Percentiles rank a stretch among this genome's conserved stretches.
phyloP scores from a whole-genome alignment of 1,140 invertebrate genomes.

The Daktulosphaira vitifoliae region DNA sequence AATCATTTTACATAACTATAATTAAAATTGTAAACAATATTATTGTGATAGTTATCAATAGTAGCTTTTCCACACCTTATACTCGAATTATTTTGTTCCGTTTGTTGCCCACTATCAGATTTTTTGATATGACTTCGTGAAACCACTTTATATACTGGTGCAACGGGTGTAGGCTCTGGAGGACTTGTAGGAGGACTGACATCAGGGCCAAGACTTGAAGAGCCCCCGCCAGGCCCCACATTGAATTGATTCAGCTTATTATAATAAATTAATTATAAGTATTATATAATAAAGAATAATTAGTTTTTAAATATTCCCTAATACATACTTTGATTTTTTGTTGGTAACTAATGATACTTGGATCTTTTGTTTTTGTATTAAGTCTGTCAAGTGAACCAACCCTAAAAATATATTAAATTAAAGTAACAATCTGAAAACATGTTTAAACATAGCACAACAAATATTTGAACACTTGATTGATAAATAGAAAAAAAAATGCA shows the following conservation, averaged over 20 bases:
- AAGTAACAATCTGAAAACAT: too few species aligned
- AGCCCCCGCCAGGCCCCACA: conserved; percentile 27
- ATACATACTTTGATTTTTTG: conserved; percentile 12
- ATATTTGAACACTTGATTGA: too few species aligned
- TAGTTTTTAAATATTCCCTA: neutral
- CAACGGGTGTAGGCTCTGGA: conserved; percentile 37
- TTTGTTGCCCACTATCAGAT: conserved; percentile 52
- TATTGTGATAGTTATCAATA: too few species aligned
- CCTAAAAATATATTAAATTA: neutral
- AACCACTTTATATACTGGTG: conserved; percentile 47
- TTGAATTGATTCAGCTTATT: conserved; percentile 27
- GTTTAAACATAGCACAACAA: too few species aligned
- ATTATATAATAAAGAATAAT: neutral
- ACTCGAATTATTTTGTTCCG: conserved; percentile 42
- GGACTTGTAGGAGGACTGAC: conserved; percentile 31
- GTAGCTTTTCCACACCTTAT: neutral
- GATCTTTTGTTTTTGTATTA: neutral
- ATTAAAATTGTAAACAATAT: neutral
- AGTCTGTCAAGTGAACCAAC: neutral
- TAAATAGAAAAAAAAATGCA: too few species aligned
- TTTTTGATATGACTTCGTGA: conserved; percentile 48
- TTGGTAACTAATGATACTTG: neutral
- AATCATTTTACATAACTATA: too few species aligned
- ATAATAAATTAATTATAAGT: neutral
- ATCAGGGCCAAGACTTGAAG: conserved; percentile 33